phyloP scores from a whole-genome alignment of 2,888 invertebrate genomes.

The Pycnomerus fuliginosus region DNA sequence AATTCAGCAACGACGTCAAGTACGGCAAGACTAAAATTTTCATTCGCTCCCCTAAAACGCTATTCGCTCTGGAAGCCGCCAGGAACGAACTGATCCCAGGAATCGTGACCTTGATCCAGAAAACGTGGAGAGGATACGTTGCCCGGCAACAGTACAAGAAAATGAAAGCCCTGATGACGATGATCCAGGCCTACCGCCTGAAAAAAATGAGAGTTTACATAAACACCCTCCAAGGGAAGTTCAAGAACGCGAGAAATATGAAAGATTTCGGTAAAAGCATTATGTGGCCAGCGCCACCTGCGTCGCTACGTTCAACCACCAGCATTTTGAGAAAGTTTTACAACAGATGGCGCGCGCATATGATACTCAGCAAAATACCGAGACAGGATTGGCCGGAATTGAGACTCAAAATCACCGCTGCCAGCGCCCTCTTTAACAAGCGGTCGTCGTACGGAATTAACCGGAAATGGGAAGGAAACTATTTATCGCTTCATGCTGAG shows the following conservation, averaged over 20 bases:
- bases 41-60: constrained; percentile 86
- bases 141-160: constrained; percentile 74
- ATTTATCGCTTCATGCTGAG: constrained; percentile 67
- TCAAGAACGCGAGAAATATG: constrained; percentile 64
- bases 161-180: constrained; percentile 81
- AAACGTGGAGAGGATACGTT: constrained; percentile 81
- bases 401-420: constrained; percentile 75
- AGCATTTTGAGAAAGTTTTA: constrained; percentile 63
- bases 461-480: constrained; percentile 83
- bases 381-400: constrained; percentile 86
- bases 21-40: constrained; percentile 96
- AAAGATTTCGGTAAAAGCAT: constrained; percentile 77
- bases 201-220: constrained; percentile 78
- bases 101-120: constrained; percentile 91
- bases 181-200: constrained; percentile 77
- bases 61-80: constrained; percentile 85
- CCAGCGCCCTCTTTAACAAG: constrained; percentile 68
- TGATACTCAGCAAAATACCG: constrained; percentile 80
- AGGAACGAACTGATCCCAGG: constrained; percentile 86
- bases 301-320: constrained; percentile 64
- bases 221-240: constrained; percentile 62
- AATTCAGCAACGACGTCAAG: constrained; percentile 79
- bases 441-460: constrained; percentile 72
- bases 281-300: constrained; percentile 80
- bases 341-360: constrained; percentile 85